A percentile compares a stretch with the other conserved stretches of the same genome.
Conservation (phyloP, 2,113 vertebrate species). For the Neomonachus schauinslandi region DNA sequence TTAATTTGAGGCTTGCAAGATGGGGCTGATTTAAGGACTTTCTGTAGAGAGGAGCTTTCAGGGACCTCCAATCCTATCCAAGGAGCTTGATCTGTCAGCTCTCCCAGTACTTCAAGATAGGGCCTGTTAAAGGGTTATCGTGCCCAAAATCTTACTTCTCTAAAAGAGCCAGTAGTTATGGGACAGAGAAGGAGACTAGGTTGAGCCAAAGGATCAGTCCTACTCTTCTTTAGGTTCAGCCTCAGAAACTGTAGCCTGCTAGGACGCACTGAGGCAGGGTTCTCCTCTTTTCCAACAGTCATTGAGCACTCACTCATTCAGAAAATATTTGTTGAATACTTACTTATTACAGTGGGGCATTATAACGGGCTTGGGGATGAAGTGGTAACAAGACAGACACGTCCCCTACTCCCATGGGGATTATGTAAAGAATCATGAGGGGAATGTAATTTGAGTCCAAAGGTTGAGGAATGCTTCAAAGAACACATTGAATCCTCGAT, state of each 20-base stretch:
- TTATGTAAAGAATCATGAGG: background rate
- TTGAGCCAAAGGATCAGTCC: background rate
- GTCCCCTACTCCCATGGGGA: background rate
- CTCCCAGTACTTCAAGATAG: background rate
- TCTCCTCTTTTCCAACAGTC: background rate
- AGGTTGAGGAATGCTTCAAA: background rate
- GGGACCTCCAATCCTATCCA: background rate
- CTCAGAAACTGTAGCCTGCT: background rate
- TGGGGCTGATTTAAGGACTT: conserved; percentile 5
- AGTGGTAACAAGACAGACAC: background rate
- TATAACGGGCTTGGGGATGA: conserved; percentile 21
- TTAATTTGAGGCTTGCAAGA: conserved; percentile 41
- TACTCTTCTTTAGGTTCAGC: background rate
- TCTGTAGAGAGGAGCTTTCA: background rate
- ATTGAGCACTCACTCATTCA: background rate
- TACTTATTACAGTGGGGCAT: background rate
- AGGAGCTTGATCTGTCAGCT: background rate
- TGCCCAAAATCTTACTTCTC: background rate
- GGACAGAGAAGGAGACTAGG: background rate
- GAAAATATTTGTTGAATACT: conserved; percentile 31
- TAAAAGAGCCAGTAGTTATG: background rate
- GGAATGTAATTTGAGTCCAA: background rate
- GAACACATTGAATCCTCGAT: background rate
- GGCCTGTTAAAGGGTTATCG: conserved; percentile 4
- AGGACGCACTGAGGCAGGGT: background rate